Percentiles rank a stretch among this genome's conserved stretches.
Conservation (phyloP, 2,888 invertebrate genomes). For the Aelia acuminata region DNA sequence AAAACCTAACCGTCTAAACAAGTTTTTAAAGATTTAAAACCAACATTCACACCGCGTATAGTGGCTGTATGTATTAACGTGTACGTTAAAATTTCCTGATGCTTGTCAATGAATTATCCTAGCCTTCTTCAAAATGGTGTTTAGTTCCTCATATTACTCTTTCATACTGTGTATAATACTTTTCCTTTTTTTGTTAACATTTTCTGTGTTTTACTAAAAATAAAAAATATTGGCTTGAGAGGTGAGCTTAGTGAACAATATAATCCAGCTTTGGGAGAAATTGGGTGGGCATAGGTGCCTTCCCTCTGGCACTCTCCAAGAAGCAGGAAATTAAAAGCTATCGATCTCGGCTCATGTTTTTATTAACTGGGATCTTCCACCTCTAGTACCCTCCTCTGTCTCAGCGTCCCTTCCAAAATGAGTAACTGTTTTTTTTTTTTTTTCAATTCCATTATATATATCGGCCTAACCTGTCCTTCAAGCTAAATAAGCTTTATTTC, state of each 20-base stretch:
- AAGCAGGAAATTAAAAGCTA: constrained; percentile 47
- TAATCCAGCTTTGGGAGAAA: not conserved
- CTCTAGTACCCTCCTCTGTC: not conserved
- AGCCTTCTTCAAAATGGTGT: no score
- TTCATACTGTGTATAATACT: no score
- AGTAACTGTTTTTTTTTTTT: constrained; percentile 12
- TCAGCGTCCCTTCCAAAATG: not conserved
- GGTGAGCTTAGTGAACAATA: not conserved
- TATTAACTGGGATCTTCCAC: not conserved
- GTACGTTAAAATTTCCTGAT: no score
- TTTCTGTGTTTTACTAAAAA: not conserved
- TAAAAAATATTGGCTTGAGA: not conserved
- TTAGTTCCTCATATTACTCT: no score
- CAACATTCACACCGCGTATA: no score
- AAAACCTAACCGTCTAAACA: no score
- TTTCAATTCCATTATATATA: constrained; percentile 7
- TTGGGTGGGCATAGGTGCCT: not conserved
- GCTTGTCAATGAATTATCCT: no score
- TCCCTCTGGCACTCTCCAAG: not conserved
- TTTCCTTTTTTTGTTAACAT: no score
- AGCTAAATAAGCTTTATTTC: not conserved
- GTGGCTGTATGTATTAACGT: no score
- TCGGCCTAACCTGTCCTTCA: not conserved
- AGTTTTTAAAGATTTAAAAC: no score
- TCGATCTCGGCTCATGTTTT: constrained; percentile 33